phyloP scores from a whole-genome alignment of 2,113 vertebrate species.

The Raja brachyura region DNA sequence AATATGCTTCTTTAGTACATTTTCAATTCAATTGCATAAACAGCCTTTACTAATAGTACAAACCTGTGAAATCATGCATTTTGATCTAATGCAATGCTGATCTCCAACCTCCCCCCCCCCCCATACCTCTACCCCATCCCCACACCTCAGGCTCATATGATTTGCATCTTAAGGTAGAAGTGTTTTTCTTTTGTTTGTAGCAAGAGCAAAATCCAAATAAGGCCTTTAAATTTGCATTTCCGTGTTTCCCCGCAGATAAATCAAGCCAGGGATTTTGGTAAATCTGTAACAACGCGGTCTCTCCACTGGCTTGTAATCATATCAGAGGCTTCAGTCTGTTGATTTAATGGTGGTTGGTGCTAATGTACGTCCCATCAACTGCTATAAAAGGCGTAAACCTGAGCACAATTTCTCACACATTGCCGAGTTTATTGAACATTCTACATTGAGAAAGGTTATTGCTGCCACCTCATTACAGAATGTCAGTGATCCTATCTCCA shows the following conservation, averaged over 20 bases:
- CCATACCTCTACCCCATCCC: too few relatives aligned
- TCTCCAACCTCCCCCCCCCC: too few relatives aligned
- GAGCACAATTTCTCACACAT: constrained; percentile 21
- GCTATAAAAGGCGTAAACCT: constrained; percentile 29
- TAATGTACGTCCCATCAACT: constrained; percentile 24
- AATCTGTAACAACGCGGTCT: not conserved
- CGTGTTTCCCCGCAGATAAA: not conserved
- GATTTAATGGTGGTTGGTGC: constrained; percentile 5
- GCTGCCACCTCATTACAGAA: constrained; percentile 31
- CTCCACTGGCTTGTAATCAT: constrained; percentile 4
- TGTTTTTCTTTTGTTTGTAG: not conserved
- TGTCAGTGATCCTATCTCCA: constrained; percentile 26
- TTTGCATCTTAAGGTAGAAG: not conserved
- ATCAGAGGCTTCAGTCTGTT: not conserved
- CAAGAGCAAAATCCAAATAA: not conserved
- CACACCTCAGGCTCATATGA: too few relatives aligned
- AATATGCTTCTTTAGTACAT: not conserved
- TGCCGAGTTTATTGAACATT: constrained; percentile 26
- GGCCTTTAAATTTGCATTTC: constrained; percentile 7
- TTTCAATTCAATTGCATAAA: not conserved
- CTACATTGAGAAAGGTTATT: constrained; percentile 11
- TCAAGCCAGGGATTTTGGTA: not conserved
- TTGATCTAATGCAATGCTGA: not conserved
- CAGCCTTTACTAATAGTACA: not conserved
- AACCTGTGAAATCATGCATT: not conserved